Evolutionary conservation across 2,113 vertebrate genomes (phyloP), one percentile per base, ranked within the genome.

Genomic region (Muscicapa adusta): DNA sequence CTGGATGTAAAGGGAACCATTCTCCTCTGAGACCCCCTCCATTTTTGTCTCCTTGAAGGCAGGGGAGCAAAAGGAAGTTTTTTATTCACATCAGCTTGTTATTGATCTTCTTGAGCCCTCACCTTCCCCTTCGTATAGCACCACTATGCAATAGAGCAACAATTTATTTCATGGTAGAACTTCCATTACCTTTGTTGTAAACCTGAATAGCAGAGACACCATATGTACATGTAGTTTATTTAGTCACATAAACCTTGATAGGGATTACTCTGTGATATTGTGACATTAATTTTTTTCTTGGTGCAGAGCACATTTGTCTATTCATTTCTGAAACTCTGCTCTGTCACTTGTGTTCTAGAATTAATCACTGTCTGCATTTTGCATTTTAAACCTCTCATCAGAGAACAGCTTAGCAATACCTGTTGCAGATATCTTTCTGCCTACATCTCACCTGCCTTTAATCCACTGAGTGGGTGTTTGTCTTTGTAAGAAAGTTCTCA

Each of bases 401-500:
- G n/a, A 72, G 42, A 84, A 38, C 50, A 91, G 36, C 77, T 89
- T 87, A 77, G 34, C 47, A 83, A 61, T 72, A 89, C 23, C 38
- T 72, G n/a, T 68, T 89, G 36, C n/a, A 67, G 48, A 5, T 94
- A 78, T 87, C 83, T 82, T 86, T 74, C 65, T 79, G 29, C 36
- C 50, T 92, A n/a, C 42, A 57, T 78, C 86, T 86, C 65, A 91
- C 54, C 66, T 94, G n/a, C 43, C n/a, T 92, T 93, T 85, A 94
- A 94, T 87, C 43, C 53, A 68, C 20, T 65, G 70, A 87, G 86
- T 93, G 73, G 86, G 57, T 81, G 92, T 86, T 91, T 77, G 51
- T 19, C 67, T 92, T 60, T 92, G 40, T 43, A 77, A 85, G 85
- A 87, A 92, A 89, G 76, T 93, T 94, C 86, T 76, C 89, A 92